Conservation (phyloP, 2,888 invertebrate species). For the Drosophila maculinotata region DNA sequence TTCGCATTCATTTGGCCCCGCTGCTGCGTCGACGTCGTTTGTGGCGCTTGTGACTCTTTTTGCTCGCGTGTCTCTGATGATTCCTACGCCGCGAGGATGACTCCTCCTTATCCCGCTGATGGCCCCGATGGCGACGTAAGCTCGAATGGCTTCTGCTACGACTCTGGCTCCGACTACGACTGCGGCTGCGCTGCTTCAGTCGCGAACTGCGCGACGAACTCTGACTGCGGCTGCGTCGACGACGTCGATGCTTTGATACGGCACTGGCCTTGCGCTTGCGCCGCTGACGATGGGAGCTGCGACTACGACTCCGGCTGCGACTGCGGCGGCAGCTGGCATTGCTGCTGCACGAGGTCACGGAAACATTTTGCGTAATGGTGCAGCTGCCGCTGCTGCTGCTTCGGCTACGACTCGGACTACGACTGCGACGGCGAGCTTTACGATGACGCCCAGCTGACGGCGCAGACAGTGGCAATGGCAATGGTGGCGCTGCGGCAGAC, state of each 20-base stretch:
- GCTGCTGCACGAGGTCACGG: constrained; percentile 38
- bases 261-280: constrained; percentile 41
- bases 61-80: constrained; percentile 43
- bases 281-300: constrained; percentile 39
- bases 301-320: constrained; percentile 67
- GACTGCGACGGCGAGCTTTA: constrained; percentile 44
- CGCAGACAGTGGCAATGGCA: too few relatives aligned
- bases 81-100: constrained; percentile 11
- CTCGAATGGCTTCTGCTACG: constrained; percentile 42
- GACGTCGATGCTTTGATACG: constrained; percentile 37
- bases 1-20: constrained; percentile 35
- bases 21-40: constrained; percentile 64
- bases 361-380: constrained; percentile 27
- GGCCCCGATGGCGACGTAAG: constrained; percentile 37
- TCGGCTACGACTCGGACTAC: constrained; percentile 41
- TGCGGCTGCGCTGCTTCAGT: constrained; percentile 31
- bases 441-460: constrained; percentile 37
- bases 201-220: constrained; percentile 30
- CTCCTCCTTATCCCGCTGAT: constrained; percentile 36
- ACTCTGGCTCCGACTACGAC: constrained; percentile 26
- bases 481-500: constrained; percentile 21
- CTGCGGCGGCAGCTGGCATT: constrained; percentile 49
- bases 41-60: constrained; percentile 67
- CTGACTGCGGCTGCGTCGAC: constrained; percentile 34
- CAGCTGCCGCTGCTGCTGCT: constrained; percentile 56